A percentile compares a stretch with the other conserved stretches of the same genome.
These are phyloP conservation scores for Cyanoderma ruficeps DNA, from an alignment of 2,113 vertebrate genomes.

Conservation along the genomic window DNA sequence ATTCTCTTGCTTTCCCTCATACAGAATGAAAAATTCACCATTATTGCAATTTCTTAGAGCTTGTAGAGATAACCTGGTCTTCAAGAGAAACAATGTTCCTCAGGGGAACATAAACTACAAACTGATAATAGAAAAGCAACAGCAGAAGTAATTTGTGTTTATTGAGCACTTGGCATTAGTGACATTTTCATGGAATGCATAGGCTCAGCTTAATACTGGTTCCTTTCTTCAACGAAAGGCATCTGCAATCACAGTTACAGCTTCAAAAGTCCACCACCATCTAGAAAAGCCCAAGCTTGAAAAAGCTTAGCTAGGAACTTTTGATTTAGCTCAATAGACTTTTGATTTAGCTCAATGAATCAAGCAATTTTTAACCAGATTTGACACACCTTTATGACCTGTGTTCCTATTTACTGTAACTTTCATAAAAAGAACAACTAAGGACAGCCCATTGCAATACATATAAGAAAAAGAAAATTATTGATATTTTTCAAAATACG, in stretches of 20 bases:
- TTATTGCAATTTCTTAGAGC: background rate
- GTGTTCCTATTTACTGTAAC: background rate
- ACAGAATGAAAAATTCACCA: background rate
- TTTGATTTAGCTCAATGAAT: background rate
- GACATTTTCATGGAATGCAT: background rate
- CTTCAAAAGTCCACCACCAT: background rate
- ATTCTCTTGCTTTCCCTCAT: background rate
- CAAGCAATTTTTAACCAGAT: background rate
- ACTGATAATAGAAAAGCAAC: background rate
- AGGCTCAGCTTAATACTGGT: background rate
- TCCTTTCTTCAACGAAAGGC: background rate
- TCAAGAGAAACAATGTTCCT: background rate
- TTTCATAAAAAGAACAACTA: background rate
- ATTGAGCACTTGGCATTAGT: background rate
- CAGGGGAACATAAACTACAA: background rate
- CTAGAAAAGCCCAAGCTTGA: background rate
- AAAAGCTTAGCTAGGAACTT: background rate
- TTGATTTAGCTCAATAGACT: background rate
- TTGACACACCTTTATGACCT: background rate
- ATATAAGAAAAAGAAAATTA: background rate
- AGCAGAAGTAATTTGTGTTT: conserved; percentile 8
- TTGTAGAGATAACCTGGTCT: background rate
- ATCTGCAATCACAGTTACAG: background rate
- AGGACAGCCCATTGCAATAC: background rate
- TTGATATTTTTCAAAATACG: background rate